Evolutionary conservation across 1,140 invertebrate genomes (phyloP), one percentile per base, ranked within the genome.

Genomic region (Euwallacea similis): DNA sequence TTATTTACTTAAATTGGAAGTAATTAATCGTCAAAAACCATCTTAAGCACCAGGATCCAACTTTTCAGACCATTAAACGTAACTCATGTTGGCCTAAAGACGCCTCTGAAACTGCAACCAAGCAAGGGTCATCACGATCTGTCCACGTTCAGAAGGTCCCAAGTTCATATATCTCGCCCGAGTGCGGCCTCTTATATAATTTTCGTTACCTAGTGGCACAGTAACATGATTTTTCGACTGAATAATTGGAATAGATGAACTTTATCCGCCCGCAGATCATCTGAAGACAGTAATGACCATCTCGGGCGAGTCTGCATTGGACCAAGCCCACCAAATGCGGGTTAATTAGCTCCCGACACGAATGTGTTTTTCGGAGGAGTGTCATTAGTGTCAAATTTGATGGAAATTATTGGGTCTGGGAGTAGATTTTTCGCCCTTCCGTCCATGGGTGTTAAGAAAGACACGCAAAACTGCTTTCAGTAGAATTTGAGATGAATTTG

Each of bases 181-280:
- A 46, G 43, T 60, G 55, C 66, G 47, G 60, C 44, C 60, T 68
- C 60, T 68, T 59, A 68, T 60, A 60, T 68, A 68, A 68, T 68
- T 68, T 68, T 68, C 66, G 66, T 68, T 68, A 68, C 66, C 66
- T 68, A 68, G 66, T 68, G 66, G 66, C 66, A 68, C 55, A 68
- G 66, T 68, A 68, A 68, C 66, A 68, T 68, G 66, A 68, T 68
- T 68, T 68, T 68, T 60, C 55, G 55, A 53, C 42, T 47, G 16
- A 42, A 43, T 65, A 68, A 60, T 66, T 66, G 65, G 65, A 66
- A 66, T 66, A 66, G 65, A 66, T 66, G 65, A 66, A 66, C 65
- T 66, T 66, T 66, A 66, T 41, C 65, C 54, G 65, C 42, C 61
- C 46, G 43, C 61, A 33, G 46, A 13, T 43, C 44, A 63, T 33